A percentile compares a stretch with the other conserved stretches of the same genome.
These are phyloP conservation scores for Rattus norvegicus DNA, from an alignment of 2,113 vertebrate genomes.

Conservation along the genomic window DNA sequence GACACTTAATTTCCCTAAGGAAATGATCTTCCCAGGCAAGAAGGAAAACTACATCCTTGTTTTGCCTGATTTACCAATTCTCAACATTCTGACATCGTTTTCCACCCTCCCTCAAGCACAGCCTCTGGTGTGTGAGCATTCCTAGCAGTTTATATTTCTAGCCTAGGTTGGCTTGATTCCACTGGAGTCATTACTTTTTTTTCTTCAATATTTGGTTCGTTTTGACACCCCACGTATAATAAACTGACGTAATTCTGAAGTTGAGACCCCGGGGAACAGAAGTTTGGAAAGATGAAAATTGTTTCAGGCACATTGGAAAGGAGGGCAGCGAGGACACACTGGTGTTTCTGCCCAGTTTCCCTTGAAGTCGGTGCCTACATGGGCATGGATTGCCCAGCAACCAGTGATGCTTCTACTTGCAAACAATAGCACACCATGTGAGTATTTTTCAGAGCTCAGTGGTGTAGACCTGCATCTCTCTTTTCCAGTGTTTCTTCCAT, in stretches of 20 bases:
- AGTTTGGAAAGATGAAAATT: constrained; percentile 41
- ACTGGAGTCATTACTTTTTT: neutral
- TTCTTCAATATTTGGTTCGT: neutral
- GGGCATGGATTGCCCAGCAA: neutral
- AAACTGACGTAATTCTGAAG: neutral
- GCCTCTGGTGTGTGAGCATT: neutral
- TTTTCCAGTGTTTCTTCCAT: constrained; percentile 2
- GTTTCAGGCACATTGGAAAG: constrained; percentile 53
- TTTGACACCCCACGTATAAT: neutral
- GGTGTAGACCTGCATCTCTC: neutral
- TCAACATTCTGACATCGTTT: neutral
- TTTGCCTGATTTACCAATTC: constrained; percentile 11
- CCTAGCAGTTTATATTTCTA: constrained; percentile 18
- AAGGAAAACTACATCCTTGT: neutral
- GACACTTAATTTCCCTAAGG: constrained; percentile 14
- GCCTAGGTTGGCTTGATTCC: neutral
- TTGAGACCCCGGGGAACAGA: neutral
- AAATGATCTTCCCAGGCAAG: neutral
- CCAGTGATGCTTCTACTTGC: neutral
- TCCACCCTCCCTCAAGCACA: neutral
- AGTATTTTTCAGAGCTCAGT: neutral
- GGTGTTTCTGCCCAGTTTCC: neutral
- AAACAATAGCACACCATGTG: neutral
- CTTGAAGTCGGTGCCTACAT: constrained; percentile 42
- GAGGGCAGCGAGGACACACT: neutral